Base-by-base conservation (phyloP, 2,888 invertebrate species). In the Netelia melanura region DNA sequence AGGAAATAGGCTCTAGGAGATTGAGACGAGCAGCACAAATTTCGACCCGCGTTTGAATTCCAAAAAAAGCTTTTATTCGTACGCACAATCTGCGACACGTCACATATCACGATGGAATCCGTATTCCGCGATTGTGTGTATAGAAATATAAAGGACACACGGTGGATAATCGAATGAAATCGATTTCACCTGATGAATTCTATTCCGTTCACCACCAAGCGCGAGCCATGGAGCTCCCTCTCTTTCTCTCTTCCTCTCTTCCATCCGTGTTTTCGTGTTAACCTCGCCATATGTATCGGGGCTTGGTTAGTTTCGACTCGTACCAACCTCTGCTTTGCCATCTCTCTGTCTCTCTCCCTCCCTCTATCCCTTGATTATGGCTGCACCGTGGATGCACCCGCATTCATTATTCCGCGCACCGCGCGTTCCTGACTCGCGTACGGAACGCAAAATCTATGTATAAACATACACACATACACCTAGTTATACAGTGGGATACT, bases 91-190 rank as follows among this genome's bases (percentile, higher is more conserved):
- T 38, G 38, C 38, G 5, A 8, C 52, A 67, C 62, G 86, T 88
- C 81, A 88, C 84, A 30, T 67, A 82, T 71, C 48, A 78, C 79
- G 84, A 10, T 14, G 48, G 48, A 48, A 48, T 48, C 10, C 48
- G 48, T 38, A 38, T 48, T 14, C 14, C 48, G 48, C 14, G 6
- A 10, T 48, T 2, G 17, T 43, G 30, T 54, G 25, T 48, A 23
- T 68, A 68, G 14, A 25, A 52, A 43, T 65, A 65, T n/a, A 25
- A 62, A 43, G 58, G 23, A 21, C 64, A 21, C 38, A 30, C 9
- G 64, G 8, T 70, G 71, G 83, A 75, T 86, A 84, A 87, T 87
- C 84, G 85, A 86, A 87, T 86, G 84, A 84, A 86, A 87, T 87
- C 81, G 85, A 86, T 87, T 84, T 67, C 65, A 80, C 44, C 65